Conservation (phyloP, 2,888 invertebrate species). For the Cheilosia vernalis region DNA sequence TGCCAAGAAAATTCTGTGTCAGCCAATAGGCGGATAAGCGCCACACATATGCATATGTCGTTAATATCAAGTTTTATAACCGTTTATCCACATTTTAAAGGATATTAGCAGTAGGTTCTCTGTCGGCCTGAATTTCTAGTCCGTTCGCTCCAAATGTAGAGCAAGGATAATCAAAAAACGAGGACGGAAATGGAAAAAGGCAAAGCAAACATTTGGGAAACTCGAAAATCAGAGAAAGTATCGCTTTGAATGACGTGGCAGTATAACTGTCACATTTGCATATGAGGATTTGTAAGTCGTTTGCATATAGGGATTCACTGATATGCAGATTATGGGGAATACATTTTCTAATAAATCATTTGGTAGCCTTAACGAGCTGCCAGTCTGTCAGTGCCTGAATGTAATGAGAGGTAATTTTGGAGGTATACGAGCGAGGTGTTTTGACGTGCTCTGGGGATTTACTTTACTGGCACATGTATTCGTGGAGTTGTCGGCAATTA, state of each 20-base stretch:
- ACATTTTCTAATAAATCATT: conserved; percentile 25
- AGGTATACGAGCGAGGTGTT: too few relatives aligned
- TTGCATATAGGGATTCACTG: conserved; percentile 29
- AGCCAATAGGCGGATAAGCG: conserved; percentile 27
- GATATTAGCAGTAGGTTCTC: conserved; percentile 23
- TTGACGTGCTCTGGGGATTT: background rate
- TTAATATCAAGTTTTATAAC: conserved; percentile 41
- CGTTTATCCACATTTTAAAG: conserved; percentile 55
- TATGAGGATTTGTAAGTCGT: conserved; percentile 5
- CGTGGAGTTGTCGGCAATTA: background rate
- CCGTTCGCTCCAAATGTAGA: background rate
- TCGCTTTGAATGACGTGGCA: background rate
- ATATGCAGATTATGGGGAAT: conserved; percentile 26
- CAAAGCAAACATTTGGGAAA: background rate
- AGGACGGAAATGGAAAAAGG: background rate
- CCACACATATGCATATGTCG: conserved; percentile 27
- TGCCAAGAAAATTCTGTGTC: conserved; percentile 58
- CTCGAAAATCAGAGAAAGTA: conserved; percentile 4
- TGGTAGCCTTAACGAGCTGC: background rate
- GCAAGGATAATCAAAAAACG: conserved; percentile 22
- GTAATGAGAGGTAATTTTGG: conserved; percentile 15
- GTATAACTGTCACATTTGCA: conserved; percentile 27
- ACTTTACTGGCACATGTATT: background rate
- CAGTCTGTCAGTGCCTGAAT: conserved; percentile 4
- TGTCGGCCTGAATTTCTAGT: conserved; percentile 2